Evolutionary conservation across 2,797 vertebrate genomes (phyloP).

Genomic region (Crocidura indochinensis): DNA sequence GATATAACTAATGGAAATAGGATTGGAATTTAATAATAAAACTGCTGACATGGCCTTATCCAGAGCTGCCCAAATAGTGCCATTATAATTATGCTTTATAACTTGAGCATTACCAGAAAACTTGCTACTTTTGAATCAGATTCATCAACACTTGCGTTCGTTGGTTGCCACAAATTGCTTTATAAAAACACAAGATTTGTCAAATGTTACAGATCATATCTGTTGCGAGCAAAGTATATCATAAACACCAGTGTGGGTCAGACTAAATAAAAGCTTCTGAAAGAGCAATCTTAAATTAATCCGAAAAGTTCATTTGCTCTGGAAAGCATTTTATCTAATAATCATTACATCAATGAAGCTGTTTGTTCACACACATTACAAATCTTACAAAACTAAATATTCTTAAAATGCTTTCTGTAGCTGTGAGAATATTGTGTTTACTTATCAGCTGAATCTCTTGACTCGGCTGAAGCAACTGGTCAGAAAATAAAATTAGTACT

Average conservation of each 20-base stretch:
- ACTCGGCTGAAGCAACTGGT: slow-evolving; percentile 79
- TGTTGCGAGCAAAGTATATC: slow-evolving; percentile 82
- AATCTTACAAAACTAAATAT: slow-evolving; percentile 72
- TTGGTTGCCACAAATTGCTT: slow-evolving; percentile 83
- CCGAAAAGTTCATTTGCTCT: slow-evolving; percentile 54
- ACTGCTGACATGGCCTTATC: slow-evolving; percentile 86
- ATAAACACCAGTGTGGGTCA: slow-evolving; percentile 71
- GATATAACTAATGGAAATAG: slow-evolving; percentile 79
- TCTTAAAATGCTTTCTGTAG: slow-evolving; percentile 73
- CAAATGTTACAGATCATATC: slow-evolving; percentile 76
- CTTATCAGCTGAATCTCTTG: slow-evolving; percentile 77
- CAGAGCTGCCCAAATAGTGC: slow-evolving; percentile 82
- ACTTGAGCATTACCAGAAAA: slow-evolving; percentile 84
- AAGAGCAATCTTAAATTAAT: slow-evolving; percentile 73
- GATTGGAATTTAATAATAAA: slow-evolving; percentile 83
- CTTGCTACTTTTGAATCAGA: slow-evolving; percentile 86
- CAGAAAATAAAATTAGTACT: slow-evolving; percentile 79
- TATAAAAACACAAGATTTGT: slow-evolving; percentile 81
- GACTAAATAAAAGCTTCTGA: slow-evolving; percentile 79
- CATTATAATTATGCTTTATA: slow-evolving; percentile 87
- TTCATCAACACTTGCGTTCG: slow-evolving; percentile 84
- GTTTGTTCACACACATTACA: slow-evolving; percentile 62
- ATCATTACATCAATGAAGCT: slow-evolving; percentile 69
- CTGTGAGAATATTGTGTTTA: slow-evolving; percentile 75
- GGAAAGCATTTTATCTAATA: slow-evolving; percentile 28